These are phyloP conservation scores for Drosophila sp. DNA, from an alignment of 1,140 invertebrate species.

Conservation along the genomic window DNA sequence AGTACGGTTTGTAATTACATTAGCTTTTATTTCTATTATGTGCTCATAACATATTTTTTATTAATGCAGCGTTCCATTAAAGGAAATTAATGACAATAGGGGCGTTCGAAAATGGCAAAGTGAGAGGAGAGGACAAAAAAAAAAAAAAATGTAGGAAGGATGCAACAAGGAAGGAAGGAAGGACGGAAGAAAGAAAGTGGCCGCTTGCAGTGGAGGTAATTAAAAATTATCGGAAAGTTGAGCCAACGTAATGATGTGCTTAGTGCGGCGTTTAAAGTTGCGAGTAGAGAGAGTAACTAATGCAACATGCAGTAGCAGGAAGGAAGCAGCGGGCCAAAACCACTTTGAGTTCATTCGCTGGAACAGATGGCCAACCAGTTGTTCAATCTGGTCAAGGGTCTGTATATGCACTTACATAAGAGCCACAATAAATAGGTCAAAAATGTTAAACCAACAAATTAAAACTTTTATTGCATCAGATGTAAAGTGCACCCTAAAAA, in stretches of 20 bases:
- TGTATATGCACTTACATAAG: not conserved
- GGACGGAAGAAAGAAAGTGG: slow-evolving; percentile 9
- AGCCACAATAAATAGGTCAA: slow-evolving; percentile 8
- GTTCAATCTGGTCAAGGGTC: slow-evolving; percentile 5
- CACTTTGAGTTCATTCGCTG: slow-evolving; percentile 10
- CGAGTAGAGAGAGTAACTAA: slow-evolving; percentile 6
- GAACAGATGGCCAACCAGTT: slow-evolving; percentile 18
- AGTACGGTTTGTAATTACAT: slow-evolving; percentile 68
- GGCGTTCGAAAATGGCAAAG: not conserved
- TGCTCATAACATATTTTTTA: slow-evolving; percentile 72
- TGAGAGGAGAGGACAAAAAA: not conserved
- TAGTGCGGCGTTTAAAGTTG: slow-evolving; percentile 41
- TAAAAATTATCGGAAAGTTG: slow-evolving; percentile 69
- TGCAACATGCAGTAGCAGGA: not conserved
- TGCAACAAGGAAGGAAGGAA: not conserved
- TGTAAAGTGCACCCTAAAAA: not conserved
- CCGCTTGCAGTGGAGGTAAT: slow-evolving; percentile 49
- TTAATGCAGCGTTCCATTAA: slow-evolving; percentile 67
- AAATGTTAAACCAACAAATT: slow-evolving; percentile 4
- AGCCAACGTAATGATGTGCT: slow-evolving; percentile 64
- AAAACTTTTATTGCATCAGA: not conserved
- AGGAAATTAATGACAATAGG: slow-evolving; percentile 55
- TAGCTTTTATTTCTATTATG: slow-evolving; percentile 78
- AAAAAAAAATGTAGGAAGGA: not conserved
- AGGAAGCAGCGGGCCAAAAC: not conserved